Conservation (phyloP, 1,140 invertebrate species). For the Andricus grossulariae region DNA sequence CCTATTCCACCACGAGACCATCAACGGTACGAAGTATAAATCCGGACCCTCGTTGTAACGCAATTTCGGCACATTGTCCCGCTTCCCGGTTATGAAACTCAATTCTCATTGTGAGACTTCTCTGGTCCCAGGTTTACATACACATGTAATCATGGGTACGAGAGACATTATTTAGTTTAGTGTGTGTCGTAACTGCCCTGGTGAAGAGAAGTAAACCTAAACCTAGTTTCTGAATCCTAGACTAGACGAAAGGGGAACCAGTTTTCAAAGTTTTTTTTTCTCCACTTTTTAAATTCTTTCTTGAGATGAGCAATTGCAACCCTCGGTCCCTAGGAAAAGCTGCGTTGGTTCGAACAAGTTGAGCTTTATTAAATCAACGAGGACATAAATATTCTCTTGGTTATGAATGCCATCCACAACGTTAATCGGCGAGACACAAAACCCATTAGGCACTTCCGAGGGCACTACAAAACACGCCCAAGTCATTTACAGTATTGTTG, state of each 20-base stretch:
- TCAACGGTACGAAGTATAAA: conserved; percentile 54
- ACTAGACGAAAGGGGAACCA: conserved; percentile 57
- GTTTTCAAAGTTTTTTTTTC: conserved; percentile 57
- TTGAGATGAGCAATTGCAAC: conserved; percentile 42
- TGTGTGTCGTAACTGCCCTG: no score
- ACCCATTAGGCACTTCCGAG: conserved; percentile 38
- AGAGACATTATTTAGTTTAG: no score
- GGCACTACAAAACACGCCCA: conserved; percentile 37
- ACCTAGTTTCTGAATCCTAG: conserved; percentile 49
- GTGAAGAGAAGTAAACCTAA: no score
- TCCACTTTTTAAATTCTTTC: conserved; percentile 40
- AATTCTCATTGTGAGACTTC: conserved; percentile 65
- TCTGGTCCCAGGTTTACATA: conserved; percentile 12
- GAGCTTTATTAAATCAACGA: conserved; percentile 17
- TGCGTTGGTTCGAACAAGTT: background rate
- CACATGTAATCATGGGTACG: conserved; percentile 2
- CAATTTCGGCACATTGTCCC: conserved; percentile 69
- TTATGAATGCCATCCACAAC: conserved; percentile 63
- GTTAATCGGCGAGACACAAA: conserved; percentile 58
- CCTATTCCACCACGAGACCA: background rate
- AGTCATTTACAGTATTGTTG: conserved; percentile 39
- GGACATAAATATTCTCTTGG: conserved; percentile 51
- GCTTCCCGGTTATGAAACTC: conserved; percentile 68
- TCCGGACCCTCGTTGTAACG: conserved; percentile 70
- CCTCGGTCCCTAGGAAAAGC: conserved; percentile 11